Conservation (phyloP, 2,113 vertebrate species). For the Ailuropoda melanoleuca region DNA sequence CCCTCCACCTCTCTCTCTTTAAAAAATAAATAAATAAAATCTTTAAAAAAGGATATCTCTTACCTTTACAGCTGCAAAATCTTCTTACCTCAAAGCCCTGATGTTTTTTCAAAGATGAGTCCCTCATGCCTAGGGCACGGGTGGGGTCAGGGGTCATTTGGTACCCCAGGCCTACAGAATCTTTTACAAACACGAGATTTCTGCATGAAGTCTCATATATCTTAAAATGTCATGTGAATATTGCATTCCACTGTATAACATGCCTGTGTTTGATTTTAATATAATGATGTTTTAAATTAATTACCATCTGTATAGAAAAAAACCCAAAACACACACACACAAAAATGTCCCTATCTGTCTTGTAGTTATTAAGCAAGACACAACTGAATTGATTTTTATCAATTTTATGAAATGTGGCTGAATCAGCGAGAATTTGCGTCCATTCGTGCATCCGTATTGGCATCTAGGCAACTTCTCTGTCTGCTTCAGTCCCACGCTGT, state of each 20-base stretch:
- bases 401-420: not conserved
- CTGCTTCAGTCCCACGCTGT: fast-evolving
- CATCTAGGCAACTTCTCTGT: not conserved
- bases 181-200: fast-evolving
- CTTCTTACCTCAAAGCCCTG: not conserved
- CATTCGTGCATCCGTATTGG: fast-evolving
- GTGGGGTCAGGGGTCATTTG: fast-evolving
- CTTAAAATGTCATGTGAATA: not conserved
- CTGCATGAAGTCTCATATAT: fast-evolving
- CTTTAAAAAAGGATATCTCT: not conserved
- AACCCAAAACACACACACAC: not conserved
- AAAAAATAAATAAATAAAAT: not conserved
- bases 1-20: not conserved
- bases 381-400: not conserved
- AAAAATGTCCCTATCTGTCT: not conserved
- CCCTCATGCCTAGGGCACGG: fast-evolving
- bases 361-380: not conserved
- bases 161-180: not conserved
- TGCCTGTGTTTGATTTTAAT: not conserved
- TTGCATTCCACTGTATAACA: not conserved
- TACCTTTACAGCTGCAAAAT: not conserved
- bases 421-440: not conserved
- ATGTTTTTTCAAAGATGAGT: not conserved
- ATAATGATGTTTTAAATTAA: not conserved
- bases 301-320: not conserved